These are phyloP conservation scores for Priocnemis perturbator DNA, from an alignment of 2,888 invertebrate genomes.

Conservation along the genomic window DNA sequence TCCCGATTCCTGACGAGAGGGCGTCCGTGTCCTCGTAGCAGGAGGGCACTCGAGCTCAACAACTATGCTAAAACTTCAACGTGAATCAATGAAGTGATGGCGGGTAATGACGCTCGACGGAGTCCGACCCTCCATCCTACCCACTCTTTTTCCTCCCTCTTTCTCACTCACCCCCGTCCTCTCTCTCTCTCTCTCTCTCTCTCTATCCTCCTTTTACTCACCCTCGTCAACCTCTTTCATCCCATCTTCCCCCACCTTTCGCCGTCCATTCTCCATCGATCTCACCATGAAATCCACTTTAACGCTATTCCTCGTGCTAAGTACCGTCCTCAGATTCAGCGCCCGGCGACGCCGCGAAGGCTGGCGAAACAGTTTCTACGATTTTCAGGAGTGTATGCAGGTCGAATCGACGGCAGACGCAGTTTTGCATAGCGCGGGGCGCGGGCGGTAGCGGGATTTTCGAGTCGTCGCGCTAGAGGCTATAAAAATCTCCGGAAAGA, in stretches of 20 bases:
- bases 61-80: conserved; percentile 44
- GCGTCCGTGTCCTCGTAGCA: not conserved
- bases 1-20: not conserved
- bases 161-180: too few species aligned
- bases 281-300: conserved; percentile 50
- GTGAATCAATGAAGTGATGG: conserved; percentile 50
- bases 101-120: conserved; percentile 50
- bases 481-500: too few species aligned
- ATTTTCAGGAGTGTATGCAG: conserved; percentile 16
- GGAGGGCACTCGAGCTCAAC: conserved; percentile 30
- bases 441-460: not conserved
- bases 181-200: not conserved
- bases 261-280: conserved; percentile 43
- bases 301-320: conserved; percentile 38
- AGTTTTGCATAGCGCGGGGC: too few species aligned
- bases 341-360: conserved; percentile 24
- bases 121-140: conserved; percentile 37
- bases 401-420: not conserved
- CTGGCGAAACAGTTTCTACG: conserved; percentile 36
- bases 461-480: not conserved
- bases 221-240: not conserved
- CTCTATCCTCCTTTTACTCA: not conserved
- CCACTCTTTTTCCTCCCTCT: not conserved
- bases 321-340: conserved; percentile 36
- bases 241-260: conserved; percentile 3